These are phyloP conservation scores for Pelagia noctiluca DNA, from an alignment of 30 jellyfish, hydroid and myxozoan species.

Conservation along the genomic window DNA sequence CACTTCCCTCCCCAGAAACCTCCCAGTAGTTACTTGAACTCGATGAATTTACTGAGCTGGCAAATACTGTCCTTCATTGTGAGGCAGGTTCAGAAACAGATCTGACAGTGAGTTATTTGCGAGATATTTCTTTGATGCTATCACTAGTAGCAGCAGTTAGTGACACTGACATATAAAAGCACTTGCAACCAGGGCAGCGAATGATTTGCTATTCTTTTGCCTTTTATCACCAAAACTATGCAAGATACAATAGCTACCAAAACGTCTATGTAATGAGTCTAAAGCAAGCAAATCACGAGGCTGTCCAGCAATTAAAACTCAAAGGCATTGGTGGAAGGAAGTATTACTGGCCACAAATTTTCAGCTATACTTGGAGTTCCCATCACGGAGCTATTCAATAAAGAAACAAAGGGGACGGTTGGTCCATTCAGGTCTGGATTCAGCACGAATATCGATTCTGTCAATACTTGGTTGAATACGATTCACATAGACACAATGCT, in stretches of 20 bases:
- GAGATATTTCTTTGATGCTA: conserved; percentile 5
- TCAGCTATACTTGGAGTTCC: conserved; percentile 5
- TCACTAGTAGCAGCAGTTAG: conserved; percentile 15
- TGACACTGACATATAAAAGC: not conserved
- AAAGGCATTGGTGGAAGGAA: conserved; percentile 8
- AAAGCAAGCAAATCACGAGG: not conserved
- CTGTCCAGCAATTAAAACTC: not conserved
- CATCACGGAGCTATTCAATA: no score
- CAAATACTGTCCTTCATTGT: conserved; percentile 5
- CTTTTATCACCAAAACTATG: conserved; percentile 1
- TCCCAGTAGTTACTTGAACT: not conserved
- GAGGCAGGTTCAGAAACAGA: conserved; percentile 2
- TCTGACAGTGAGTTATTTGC: not conserved
- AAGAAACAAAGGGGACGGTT: no score
- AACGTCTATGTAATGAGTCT: not conserved
- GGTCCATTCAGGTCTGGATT: no score
- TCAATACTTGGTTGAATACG: no score
- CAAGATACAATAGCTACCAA: conserved; percentile 5
- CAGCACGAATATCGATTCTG: no score
- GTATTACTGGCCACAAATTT: not conserved
- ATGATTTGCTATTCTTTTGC: conserved; percentile 7
- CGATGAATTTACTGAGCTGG: not conserved
- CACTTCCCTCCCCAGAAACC: conserved; percentile 4
- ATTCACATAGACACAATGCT: no score
- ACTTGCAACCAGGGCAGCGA: conserved; percentile 8